These are phyloP conservation scores for Aegypius monachus DNA, from an alignment of 2,113 vertebrate species.

Conservation along the genomic window DNA sequence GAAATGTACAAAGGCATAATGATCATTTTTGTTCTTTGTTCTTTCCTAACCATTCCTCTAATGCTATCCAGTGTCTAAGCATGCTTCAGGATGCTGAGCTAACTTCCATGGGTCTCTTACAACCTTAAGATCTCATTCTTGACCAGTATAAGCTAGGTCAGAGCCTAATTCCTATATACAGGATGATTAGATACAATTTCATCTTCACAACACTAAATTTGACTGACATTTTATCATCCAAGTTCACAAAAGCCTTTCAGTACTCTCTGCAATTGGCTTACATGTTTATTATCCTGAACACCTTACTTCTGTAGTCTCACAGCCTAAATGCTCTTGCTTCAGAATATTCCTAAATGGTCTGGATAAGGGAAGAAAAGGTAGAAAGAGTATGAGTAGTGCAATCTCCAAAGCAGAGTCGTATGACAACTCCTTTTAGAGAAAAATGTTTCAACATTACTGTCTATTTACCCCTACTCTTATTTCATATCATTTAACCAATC, in stretches of 20 bases:
- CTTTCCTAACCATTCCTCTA: background rate
- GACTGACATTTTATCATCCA: background rate
- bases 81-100: background rate
- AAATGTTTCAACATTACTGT: background rate
- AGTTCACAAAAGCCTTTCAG: background rate
- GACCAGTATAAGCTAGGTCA: background rate
- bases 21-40: background rate
- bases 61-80: background rate
- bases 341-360: background rate
- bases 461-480: background rate
- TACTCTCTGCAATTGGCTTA: background rate
- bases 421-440: background rate
- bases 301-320: background rate
- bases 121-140: background rate
- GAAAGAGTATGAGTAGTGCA: background rate
- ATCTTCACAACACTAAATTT: background rate
- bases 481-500: background rate
- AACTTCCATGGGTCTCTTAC: background rate
- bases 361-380: background rate
- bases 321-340: background rate
- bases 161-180: background rate
- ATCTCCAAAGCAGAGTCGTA: background rate
- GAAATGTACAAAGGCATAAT: background rate
- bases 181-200: background rate
- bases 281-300: background rate